Conservation (phyloP, 2,888 invertebrate genomes). For the Maniola hyperantus region DNA sequence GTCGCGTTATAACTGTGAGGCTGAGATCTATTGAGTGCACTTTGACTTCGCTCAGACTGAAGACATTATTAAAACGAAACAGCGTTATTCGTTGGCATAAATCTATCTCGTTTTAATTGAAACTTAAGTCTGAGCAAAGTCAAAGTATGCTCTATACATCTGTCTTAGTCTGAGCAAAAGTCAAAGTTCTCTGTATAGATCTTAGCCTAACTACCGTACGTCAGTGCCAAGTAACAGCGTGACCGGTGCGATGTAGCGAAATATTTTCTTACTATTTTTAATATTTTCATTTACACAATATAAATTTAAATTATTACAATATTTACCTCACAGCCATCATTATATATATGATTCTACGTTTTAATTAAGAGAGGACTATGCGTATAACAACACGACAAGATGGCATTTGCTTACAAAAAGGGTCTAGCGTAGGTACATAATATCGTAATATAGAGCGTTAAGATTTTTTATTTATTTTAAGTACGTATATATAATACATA, state of each 20-base stretch:
- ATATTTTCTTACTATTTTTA: slow-evolving; percentile 63
- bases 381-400: slow-evolving; percentile 76
- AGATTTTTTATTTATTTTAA: slow-evolving; percentile 47
- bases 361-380: slow-evolving; percentile 79
- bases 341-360: slow-evolving; percentile 79
- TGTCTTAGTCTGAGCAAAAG: background rate
- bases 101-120: no score
- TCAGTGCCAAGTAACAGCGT: slow-evolving; percentile 49
- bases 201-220: slow-evolving; percentile 14
- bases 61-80: no score
- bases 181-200: background rate
- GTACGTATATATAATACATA: slow-evolving; percentile 74
- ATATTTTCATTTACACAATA: slow-evolving; percentile 76
- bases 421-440: slow-evolving; percentile 72
- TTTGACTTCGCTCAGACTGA: no score
- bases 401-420: slow-evolving; percentile 78
- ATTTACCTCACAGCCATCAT: slow-evolving; percentile 83
- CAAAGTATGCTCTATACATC: no score
- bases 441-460: slow-evolving; percentile 66
- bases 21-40: no score
- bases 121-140: no score
- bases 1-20: no score
- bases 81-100: no score
- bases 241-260: slow-evolving; percentile 63
- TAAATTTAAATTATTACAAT: slow-evolving; percentile 81